Evolutionary conservation across 2,113 vertebrate genomes (phyloP), one percentile per base, ranked within the genome.

Genomic region (Siniperca knerii): DNA sequence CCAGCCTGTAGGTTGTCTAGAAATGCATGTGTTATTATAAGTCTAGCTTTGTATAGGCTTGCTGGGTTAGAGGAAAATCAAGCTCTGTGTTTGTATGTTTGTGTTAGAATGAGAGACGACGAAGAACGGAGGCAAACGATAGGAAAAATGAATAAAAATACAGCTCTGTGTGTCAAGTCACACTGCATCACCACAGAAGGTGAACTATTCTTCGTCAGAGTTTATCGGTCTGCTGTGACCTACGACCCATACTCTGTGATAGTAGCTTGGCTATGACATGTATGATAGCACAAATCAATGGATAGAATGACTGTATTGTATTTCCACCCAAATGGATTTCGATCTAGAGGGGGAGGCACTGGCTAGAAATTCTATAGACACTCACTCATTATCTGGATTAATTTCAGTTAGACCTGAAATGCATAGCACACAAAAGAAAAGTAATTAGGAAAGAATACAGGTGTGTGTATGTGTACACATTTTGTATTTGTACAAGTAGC

Each of bases 311-410:
- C 57, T 64, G 62, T 89, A 87, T 92, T 88, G 89, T 83, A 79
- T 90, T 89, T 82, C 77, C 58, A 81, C 88, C 57, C 33, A 87
- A 85, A 89, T 80, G 71, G 78, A 91, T 92, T 91, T 91, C 66
- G 80, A 88, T 88, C 66, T 52, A 15, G 25, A 52, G 70, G 50
- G 58, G 67, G 57, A 65, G 42, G 29, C 16, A 10, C 55, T 52
- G 73, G 48, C 40, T 66, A 15, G 29, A 86, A n/a, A 78, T 58
- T 87, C 48, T 65, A 61, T 77, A 52, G 62, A 82, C 76, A 29
- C 48, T 66, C 65, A 64, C 29, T 89, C 83, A 40, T 83, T 86
- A 67, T 77, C 23, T 62, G 54, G n/a, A 57, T 58, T 81, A 68
- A 79, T 82, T 85, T 85, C 20, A 84, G 74, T 74, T 44, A 67